phyloP scores from a whole-genome alignment of 1,140 invertebrate genomes.

The Trichoplusia ni region DNA sequence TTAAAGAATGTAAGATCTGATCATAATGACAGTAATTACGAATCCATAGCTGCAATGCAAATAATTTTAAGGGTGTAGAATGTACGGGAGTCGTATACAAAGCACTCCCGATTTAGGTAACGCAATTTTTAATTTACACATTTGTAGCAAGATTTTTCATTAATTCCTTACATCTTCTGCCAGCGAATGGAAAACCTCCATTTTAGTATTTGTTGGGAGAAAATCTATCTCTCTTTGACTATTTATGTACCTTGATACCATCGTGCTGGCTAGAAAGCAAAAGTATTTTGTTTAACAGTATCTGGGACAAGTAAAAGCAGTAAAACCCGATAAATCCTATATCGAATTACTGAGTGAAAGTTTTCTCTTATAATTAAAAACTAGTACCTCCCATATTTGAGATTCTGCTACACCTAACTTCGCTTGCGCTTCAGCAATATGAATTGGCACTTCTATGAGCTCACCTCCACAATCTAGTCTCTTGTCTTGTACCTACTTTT shows the following conservation, averaged over 20 bases:
- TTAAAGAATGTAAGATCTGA: slow-evolving; percentile 14
- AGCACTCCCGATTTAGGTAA: slow-evolving; percentile 23
- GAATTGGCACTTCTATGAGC: neutral
- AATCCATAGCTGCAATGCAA: slow-evolving; percentile 21
- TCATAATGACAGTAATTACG: neutral
- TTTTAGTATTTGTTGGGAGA: too few species aligned
- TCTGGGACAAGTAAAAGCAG: too few species aligned
- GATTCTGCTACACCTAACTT: too few species aligned
- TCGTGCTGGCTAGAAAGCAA: too few species aligned
- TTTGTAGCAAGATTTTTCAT: slow-evolving; percentile 21
- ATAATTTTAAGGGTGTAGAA: slow-evolving; percentile 16
- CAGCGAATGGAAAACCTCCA: too few species aligned
- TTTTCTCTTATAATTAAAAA: too few species aligned
- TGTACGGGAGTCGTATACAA: slow-evolving; percentile 27
- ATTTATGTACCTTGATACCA: too few species aligned
- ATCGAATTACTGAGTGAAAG: too few species aligned
- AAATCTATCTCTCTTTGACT: too few species aligned
- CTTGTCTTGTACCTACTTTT: slow-evolving; percentile 21
- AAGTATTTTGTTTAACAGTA: too few species aligned
- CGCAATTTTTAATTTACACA: slow-evolving; percentile 6
- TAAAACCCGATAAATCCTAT: too few species aligned
- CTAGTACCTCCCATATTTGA: too few species aligned
- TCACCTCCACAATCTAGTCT: slow-evolving; percentile 23
- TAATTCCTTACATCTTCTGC: neutral
- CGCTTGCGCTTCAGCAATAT: neutral